Percentiles rank a stretch among this genome's conserved stretches.
phyloP scores from a whole-genome alignment of 2,888 invertebrate genomes.

The Drosophila acutilabella region DNA sequence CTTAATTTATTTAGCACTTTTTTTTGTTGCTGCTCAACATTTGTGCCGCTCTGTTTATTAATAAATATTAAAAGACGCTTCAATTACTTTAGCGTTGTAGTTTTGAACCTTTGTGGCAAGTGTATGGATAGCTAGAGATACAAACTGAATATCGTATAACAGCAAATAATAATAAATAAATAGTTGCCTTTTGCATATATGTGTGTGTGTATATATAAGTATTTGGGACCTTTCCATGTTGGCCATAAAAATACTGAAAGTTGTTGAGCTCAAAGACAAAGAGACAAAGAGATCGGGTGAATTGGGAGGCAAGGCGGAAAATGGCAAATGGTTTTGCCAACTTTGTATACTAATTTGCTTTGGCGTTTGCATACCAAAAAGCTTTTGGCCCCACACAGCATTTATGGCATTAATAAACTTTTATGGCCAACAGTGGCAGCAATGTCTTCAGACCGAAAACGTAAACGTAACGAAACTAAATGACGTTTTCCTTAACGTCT shows the following conservation, averaged over 20 bases:
- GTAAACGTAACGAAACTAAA: conserved; percentile 29
- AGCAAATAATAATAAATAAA: conserved; percentile 72
- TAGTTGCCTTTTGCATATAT: conserved; percentile 35
- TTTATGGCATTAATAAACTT: conserved; percentile 81
- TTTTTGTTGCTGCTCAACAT: neutral
- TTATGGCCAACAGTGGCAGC: conserved; percentile 67
- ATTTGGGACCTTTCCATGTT: conserved; percentile 19
- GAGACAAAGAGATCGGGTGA: conserved; percentile 34
- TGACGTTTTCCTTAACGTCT: conserved; percentile 44
- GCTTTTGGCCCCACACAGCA: conserved; percentile 69
- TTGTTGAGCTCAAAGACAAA: conserved; percentile 19
- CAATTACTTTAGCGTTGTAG: conserved; percentile 25
- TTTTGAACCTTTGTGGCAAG: conserved; percentile 21
- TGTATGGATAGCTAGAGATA: neutral
- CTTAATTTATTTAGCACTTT: conserved; percentile 49
- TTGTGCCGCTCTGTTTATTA: conserved; percentile 40
- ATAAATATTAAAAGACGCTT: conserved; percentile 61
- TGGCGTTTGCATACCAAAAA: conserved; percentile 77
- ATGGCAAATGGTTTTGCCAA: conserved; percentile 50
- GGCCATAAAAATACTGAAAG: conserved; percentile 59
- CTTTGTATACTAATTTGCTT: conserved; percentile 80
- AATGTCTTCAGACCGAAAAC: conserved; percentile 42
- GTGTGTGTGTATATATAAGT: conserved; percentile 1
- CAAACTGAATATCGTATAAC: conserved; percentile 60
- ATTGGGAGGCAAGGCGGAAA: too few species aligned